Base-by-base conservation (phyloP, 2,888 invertebrate genomes). In the Cheilosia scutellata region DNA sequence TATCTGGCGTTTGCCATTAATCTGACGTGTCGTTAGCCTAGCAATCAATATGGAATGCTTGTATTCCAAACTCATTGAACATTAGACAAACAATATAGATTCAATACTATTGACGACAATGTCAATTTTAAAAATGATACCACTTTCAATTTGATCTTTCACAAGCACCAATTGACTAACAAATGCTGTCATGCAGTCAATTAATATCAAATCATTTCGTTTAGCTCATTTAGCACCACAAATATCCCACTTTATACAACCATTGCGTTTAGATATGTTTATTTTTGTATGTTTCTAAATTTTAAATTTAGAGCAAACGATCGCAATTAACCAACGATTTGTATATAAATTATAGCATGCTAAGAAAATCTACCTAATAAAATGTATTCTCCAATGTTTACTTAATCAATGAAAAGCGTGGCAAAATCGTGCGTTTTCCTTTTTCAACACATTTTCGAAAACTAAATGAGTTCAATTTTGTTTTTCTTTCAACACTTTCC, bases 381-480 rank as follows among this genome's bases (percentile, higher is more conserved):
- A 27, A 51, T 13, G 4, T 31, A 13, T n/a, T 16, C 37, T 40
- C n/a, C 20, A 37, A 2, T 58, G 58, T 58, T 58, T 40, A 58
- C 25, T 13, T 16, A 31, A 55, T 55, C 55, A 33, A 33, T 16
- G 55, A 55, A 51, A 55, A 31, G 55, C 58, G 37, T 37, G 58
- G 58, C 37, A 58, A 58, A 58, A 58, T 58, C 11, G 13, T 25
- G 11, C 40, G 6, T 9, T 62, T 16, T 60, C 27, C 27, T n/a
- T 13, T 20, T 60, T 40, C 53, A 42, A 68, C 42, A 42, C 11
- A 40, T 55, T 68, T 55, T 68, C 40, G 37, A 27, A n/a, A 40
- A 40, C 27, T 33, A 29, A 31, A 62, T 42, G 5, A 13, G n/a
- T 33, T 53, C 29, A 13, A 33, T 13, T 51, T 51, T 13, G 27